These are phyloP conservation scores for Nannoperca obscura DNA, from an alignment of 2,797 vertebrate species.

Conservation along the genomic window DNA sequence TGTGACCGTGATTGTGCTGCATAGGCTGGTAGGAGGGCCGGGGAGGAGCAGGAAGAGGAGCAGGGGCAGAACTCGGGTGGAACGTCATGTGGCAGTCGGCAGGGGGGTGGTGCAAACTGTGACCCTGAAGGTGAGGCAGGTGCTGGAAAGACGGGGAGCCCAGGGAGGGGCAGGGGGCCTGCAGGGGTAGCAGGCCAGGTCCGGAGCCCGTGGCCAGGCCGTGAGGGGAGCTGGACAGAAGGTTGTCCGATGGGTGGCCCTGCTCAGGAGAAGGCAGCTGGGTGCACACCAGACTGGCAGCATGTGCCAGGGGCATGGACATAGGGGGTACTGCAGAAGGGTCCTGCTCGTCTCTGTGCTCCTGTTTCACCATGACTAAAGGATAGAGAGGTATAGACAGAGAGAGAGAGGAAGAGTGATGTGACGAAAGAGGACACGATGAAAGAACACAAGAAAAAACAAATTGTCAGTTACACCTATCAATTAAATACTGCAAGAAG, in stretches of 20 bases:
- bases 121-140: constrained; percentile 91
- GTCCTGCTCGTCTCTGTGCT: constrained; percentile 94
- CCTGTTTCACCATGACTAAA: constrained; percentile 95
- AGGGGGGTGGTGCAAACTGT: constrained; percentile 87
- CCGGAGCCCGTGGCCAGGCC: constrained; percentile 90
- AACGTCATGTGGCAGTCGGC: constrained; percentile 94
- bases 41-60: constrained; percentile 84
- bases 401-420: constrained; percentile 26
- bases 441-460: constrained; percentile 26
- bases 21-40: constrained; percentile 91
- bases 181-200: constrained; percentile 85
- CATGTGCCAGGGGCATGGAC: constrained; percentile 85
- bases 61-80: constrained; percentile 88
- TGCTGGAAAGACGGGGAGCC: constrained; percentile 91
- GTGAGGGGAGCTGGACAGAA: constrained; percentile 90
- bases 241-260: constrained; percentile 88
- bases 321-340: constrained; percentile 87
- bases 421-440: constrained; percentile 23
- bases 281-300: constrained; percentile 84
- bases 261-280: constrained; percentile 93
- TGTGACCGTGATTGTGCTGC: constrained; percentile 78
- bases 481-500: constrained; percentile 20
- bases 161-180: constrained; percentile 86
- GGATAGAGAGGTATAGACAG: constrained; percentile 36
- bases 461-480: constrained; percentile 28